Percentiles rank a stretch among this genome's conserved stretches.
Conservation (phyloP, 2,797 vertebrate species). For the Lacerta viridis region DNA sequence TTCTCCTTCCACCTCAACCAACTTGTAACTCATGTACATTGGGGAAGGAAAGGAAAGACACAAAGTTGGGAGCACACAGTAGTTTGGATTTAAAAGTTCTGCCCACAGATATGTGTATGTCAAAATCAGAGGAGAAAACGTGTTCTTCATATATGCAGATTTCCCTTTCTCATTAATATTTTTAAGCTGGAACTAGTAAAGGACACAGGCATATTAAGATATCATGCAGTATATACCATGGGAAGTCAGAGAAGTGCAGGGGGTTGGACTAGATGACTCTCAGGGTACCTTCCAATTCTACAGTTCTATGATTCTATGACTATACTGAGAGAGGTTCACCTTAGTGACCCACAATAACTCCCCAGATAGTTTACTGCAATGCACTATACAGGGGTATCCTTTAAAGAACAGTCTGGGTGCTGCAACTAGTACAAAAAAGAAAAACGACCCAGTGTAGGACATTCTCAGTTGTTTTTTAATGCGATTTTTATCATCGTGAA, state of each 20-base stretch:
- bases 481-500: too few relatives aligned
- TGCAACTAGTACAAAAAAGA: too few relatives aligned
- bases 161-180: conserved; percentile 46
- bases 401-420: too few relatives aligned
- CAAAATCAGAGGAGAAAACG: neutral
- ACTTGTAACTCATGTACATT: conserved; percentile 24
- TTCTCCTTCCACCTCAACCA: neutral
- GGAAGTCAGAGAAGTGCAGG: conserved; percentile 32
- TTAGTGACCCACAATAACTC: too few relatives aligned
- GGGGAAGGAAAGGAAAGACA: neutral
- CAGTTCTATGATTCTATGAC: too few relatives aligned
- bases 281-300: too few relatives aligned
- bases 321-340: too few relatives aligned
- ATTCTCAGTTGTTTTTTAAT: too few relatives aligned
- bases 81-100: neutral
- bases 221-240: conserved; percentile 48
- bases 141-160: neutral
- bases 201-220: conserved; percentile 28
- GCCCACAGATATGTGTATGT: accelerated
- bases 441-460: too few relatives aligned
- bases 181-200: conserved; percentile 49
- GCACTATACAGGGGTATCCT: too few relatives aligned
- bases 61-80: neutral
- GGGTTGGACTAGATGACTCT: too few relatives aligned
- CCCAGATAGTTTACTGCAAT: too few relatives aligned